These are phyloP conservation scores for Sebastes aleutianus DNA, from an alignment of 2,797 vertebrate species.

Conservation along the genomic window DNA sequence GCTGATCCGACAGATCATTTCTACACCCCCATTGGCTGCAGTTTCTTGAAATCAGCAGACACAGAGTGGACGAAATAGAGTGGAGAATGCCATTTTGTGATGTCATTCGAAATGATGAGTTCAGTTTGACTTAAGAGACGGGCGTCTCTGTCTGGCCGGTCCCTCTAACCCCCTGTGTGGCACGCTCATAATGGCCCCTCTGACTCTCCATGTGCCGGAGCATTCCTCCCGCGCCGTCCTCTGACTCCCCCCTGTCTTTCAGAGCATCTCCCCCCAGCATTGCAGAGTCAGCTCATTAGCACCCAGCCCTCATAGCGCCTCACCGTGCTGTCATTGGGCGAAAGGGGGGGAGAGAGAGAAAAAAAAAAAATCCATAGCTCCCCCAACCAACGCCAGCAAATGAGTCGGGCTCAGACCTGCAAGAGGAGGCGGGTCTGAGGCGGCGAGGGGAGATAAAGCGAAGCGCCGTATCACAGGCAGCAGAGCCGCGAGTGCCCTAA, in stretches of 20 bases:
- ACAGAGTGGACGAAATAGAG: slow-evolving; percentile 13
- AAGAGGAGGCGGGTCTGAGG: slow-evolving; percentile 74
- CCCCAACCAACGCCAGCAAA: slow-evolving; percentile 85
- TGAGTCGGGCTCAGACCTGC: slow-evolving; percentile 80
- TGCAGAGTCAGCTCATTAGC: slow-evolving; percentile 99
- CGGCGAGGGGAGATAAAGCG: slow-evolving; percentile 58
- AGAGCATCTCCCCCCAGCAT: slow-evolving; percentile 89
- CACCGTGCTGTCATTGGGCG: slow-evolving; percentile 92
- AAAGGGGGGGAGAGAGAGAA: slow-evolving; percentile 26
- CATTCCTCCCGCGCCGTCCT: slow-evolving; percentile 63
- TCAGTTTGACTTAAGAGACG: slow-evolving; percentile 33
- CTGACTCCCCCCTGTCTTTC: slow-evolving; percentile 84
- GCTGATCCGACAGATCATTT: slow-evolving; percentile 24
- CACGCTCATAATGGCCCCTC: slow-evolving; percentile 62
- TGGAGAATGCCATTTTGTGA: slow-evolving; percentile 25
- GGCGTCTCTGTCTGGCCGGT: slow-evolving; percentile 23
- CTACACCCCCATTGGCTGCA: background rate
- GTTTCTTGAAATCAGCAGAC: slow-evolving; percentile 41
- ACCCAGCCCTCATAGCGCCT: slow-evolving; percentile 97
- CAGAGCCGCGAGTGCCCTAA: slow-evolving; percentile 63
- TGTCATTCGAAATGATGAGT: slow-evolving; percentile 42
- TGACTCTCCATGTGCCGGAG: slow-evolving; percentile 62
- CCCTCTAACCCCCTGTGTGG: slow-evolving; percentile 49
- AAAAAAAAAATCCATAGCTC: slow-evolving; percentile 89
- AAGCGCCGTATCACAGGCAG: slow-evolving; percentile 66